Evolutionary conservation across 2,888 invertebrate genomes (phyloP), one percentile per base, ranked within the genome.

Genomic region (Xanthorhoe spadicearia): DNA sequence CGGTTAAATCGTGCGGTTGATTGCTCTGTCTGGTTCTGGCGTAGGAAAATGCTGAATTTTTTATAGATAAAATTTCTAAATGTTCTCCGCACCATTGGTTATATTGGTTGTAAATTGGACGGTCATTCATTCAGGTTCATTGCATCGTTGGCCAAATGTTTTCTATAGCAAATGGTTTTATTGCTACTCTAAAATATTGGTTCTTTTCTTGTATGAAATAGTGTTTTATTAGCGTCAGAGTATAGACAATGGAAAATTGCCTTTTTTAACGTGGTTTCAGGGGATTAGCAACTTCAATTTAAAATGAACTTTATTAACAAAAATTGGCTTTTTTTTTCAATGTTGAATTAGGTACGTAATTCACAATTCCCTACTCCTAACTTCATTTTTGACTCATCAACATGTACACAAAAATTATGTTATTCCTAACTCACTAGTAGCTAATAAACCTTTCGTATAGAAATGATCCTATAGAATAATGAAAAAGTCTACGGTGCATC

Each of bases 21-120:
- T 71, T 66, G 65, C 67, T 66, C 52, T 46, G 35, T 48, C 61
- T 48, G 53, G 52, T 54, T 55, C 46, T 57, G 57, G 54, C 62
- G 62, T 51, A 38, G 54, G 15, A 63, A 67, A 67, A 51, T 61
- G 58, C 64, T 63, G 71, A 68, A 67, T 70, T 73, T 70, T 64
- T 66, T 64, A 65, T 54, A 61, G 66, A 66, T 57, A 66, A 66
- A 61, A 60, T 60, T 66, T 55, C 58, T 52, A 38, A 66, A 61
- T 54, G 38, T 51, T 64, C 61, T 35, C 57, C 69, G 66, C 67
- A 35, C 63, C 65, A 65, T 68, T 70, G 67, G 53, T 52, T 59
- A 5, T 50, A 54, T 59, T 56, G 54, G 19, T 43, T 43, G 18
- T 67, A 66, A 72, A 68, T 72, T 66, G 66, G 58, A 15, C 61